phyloP scores from a whole-genome alignment of 2,888 invertebrate species.

The Proisotoma minuta region DNA sequence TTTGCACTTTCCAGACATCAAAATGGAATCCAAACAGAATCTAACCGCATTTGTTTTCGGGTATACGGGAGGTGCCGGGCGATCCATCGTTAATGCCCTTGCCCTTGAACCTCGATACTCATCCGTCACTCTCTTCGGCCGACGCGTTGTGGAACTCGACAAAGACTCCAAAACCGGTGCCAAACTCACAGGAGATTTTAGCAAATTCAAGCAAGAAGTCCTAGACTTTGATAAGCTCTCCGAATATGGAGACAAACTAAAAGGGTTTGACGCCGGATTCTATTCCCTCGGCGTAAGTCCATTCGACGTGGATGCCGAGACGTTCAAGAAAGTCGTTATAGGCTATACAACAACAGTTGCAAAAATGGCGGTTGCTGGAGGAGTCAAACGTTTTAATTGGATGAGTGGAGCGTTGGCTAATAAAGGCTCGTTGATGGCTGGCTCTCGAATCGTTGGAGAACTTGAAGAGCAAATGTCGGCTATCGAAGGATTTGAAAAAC shows the following conservation, averaged over 20 bases:
- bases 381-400: neutral
- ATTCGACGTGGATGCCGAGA: neutral
- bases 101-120: no score
- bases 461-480: no score
- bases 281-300: neutral
- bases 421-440: neutral
- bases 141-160: neutral
- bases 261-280: neutral
- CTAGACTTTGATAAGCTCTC: neutral
- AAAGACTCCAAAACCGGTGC: neutral
- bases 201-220: neutral
- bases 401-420: neutral
- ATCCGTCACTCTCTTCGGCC: neutral
- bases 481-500: no score
- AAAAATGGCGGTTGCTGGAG: neutral
- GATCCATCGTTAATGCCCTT: no score
- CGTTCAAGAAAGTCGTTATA: neutral
- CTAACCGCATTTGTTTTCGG: no score
- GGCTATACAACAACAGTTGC: neutral
- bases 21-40: no score
- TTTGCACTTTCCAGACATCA: no score
- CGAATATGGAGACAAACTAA: neutral
- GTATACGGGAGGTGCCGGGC: no score
- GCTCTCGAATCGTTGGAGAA: no score
- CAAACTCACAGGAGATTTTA: neutral